Base-by-base conservation (phyloP, 2,113 vertebrate species). In the Oncorhynchus mykiss region DNA sequence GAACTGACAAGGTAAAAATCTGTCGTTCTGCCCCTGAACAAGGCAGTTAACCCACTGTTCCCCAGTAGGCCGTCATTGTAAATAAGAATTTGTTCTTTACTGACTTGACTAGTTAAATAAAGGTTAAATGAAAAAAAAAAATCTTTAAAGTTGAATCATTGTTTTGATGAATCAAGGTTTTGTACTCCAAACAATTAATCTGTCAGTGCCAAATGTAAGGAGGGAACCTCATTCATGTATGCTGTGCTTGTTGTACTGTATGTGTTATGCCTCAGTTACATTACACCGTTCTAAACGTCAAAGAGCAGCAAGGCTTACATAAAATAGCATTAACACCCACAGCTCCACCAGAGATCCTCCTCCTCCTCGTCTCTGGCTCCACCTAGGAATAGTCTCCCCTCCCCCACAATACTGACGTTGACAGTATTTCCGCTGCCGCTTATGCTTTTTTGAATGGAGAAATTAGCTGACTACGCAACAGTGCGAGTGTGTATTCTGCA, bases 321-420 rank as follows among this genome's bases (percentile, higher is more conserved):
- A 11, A 45, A 45, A 45, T 9, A 45, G 39, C 39, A 45, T 45
- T 3, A 11, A 45, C 39, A 9, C 39, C 39, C 39, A 45, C 39
- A 73, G 29, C 67, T 54, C 7, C 16, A 24, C 74, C 70, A 70
- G 31, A 39, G 78, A 65, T 62, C 62, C 70, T 25, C 70, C 65
- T 25, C 70, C 78, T 60, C 29, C 73, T 51, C 65, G 48, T 57
- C 57, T 75, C 73, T 60, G 69, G 77, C 78, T 80, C 78, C 78
- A 80, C 78, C 78, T 73, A 64, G 73, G 31, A 59, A 29, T 65
- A 29, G 51, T 62, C 54, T 71, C 66, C 79, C 79, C 74, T 80
- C 79, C 79, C 79, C 74, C 74, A 64, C 66, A 66, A 12, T 22
- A 51, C 66, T 80, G 79, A 76, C 79, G 79, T 67, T 27, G 70